These are phyloP conservation scores for Amblyteles armatorius DNA, from an alignment of 2,888 invertebrate species.

Conservation along the genomic window DNA sequence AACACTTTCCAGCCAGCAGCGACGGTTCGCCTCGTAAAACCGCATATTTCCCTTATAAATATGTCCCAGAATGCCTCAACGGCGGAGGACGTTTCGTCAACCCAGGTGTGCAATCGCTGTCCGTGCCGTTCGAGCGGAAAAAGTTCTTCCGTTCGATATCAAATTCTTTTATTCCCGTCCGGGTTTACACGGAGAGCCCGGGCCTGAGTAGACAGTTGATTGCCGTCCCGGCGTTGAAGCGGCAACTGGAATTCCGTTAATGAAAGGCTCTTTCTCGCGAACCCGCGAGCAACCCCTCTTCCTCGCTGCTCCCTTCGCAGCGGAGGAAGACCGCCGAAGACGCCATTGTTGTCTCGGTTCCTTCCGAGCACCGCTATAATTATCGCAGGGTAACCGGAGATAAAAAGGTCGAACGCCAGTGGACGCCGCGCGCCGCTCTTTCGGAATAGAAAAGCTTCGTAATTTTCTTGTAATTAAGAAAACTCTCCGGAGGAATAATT, in stretches of 20 bases:
- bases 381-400: conserved; percentile 69
- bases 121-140: background rate
- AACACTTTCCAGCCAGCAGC: background rate
- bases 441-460: background rate
- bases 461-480: conserved; percentile 41
- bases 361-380: conserved; percentile 69
- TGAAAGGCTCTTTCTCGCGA: conserved; percentile 70
- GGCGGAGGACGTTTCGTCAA: background rate
- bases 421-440: background rate
- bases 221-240: conserved; percentile 16
- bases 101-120: conserved; percentile 31
- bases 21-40: conserved; percentile 47
- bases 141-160: conserved; percentile 17
- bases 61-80: conserved; percentile 18
- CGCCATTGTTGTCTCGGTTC: conserved; percentile 73
- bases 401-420: conserved; percentile 13
- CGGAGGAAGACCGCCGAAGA: conserved; percentile 56
- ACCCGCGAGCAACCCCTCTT: conserved; percentile 30
- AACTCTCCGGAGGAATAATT: background rate
- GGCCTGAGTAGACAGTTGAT: conserved; percentile 26
- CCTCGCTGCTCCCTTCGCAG: conserved; percentile 11
- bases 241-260: conserved; percentile 67
- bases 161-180: conserved; percentile 33
- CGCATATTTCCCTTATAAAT: conserved; percentile 59
- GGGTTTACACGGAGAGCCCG: no score